Conservation (phyloP, 2,888 invertebrate genomes). For the Apamea anceps region DNA sequence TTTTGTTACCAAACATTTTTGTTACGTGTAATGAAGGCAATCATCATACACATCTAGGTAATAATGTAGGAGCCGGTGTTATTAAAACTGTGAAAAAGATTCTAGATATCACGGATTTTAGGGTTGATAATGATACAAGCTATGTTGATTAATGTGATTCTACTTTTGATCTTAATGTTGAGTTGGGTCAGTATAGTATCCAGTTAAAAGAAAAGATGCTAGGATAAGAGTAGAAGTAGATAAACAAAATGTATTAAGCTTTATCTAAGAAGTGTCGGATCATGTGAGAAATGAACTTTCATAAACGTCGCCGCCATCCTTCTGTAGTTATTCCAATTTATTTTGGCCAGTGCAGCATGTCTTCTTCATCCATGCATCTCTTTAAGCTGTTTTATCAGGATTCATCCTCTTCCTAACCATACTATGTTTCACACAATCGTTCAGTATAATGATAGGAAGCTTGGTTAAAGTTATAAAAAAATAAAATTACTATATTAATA, state of each 20-base stretch:
- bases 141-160: background rate
- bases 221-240: background rate
- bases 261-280: background rate
- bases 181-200: background rate
- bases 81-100: slow-evolving; percentile 21
- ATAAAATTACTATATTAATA: background rate
- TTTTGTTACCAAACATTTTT: slow-evolving; percentile 40
- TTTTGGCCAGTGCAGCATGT: background rate
- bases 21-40: slow-evolving; percentile 19
- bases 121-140: no score
- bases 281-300: background rate
- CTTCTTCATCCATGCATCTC: background rate
- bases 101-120: background rate
- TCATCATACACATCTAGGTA: slow-evolving; percentile 8
- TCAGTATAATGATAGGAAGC: background rate
- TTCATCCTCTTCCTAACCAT: background rate
- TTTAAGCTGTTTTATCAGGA: background rate
- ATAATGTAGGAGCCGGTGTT: background rate
- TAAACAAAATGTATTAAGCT: background rate
- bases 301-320: background rate
- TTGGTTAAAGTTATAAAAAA: background rate
- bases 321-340: background rate
- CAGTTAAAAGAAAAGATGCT: background rate
- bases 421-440: background rate
- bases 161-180: background rate